Percentiles rank a stretch among this genome's conserved stretches.
Conservation (phyloP, 2,797 vertebrate genomes). For the Enteromius mattozi region DNA sequence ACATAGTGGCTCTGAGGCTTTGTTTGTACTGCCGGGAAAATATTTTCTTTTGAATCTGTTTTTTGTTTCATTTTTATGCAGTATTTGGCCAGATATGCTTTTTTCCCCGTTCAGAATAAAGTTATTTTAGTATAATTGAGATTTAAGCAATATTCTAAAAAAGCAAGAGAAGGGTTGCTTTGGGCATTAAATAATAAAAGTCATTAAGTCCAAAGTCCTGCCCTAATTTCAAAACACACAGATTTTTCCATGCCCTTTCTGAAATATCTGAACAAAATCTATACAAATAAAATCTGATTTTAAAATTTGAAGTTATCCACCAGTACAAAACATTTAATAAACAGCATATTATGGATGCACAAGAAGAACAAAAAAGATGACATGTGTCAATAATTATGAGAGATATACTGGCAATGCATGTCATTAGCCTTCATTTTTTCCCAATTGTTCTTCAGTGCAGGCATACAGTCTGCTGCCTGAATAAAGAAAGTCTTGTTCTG, state of each 20-base stretch:
- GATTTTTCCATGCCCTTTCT: not conserved
- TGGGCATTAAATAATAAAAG: not conserved
- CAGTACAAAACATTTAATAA: not conserved
- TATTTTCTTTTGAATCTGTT: not conserved
- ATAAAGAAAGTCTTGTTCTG: constrained; percentile 62
- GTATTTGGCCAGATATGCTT: not conserved
- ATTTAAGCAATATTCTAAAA: not conserved
- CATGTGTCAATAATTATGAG: constrained; percentile 13
- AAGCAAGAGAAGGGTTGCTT: not conserved
- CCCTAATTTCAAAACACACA: not conserved
- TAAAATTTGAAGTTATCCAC: no score
- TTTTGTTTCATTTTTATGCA: not conserved
- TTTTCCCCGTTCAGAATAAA: not conserved
- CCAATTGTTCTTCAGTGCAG: constrained; percentile 50
- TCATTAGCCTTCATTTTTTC: constrained; percentile 45
- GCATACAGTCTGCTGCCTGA: constrained; percentile 54
- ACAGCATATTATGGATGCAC: not conserved
- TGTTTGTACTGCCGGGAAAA: not conserved
- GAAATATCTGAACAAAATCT: not conserved
- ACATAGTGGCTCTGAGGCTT: not conserved
- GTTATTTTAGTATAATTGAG: not conserved
- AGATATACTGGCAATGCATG: constrained; percentile 42
- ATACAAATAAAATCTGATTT: not conserved
- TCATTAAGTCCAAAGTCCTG: not conserved
- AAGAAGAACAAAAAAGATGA: not conserved